phyloP scores from a whole-genome alignment of 1,140 invertebrate species.

The Hydropsyche tenuis region DNA sequence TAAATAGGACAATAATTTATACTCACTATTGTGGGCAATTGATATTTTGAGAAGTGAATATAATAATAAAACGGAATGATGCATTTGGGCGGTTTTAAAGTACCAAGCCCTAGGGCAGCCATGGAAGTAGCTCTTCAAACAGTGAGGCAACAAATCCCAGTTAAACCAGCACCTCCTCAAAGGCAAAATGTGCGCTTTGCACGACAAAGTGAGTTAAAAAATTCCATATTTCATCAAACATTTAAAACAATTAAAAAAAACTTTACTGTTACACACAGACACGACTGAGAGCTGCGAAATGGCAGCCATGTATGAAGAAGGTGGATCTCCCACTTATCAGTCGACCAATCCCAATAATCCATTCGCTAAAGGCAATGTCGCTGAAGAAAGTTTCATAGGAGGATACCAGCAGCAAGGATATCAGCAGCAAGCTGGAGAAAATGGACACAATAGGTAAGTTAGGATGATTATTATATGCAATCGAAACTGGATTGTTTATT shows the following conservation, averaged over 20 bases:
- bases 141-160: constrained; percentile 77
- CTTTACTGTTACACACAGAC: constrained; percentile 56
- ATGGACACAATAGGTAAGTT: constrained; percentile 50
- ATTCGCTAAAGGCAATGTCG: constrained; percentile 53
- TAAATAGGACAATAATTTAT: background rate
- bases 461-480: background rate
- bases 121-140: constrained; percentile 82
- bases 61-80: background rate
- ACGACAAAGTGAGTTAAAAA: constrained; percentile 65
- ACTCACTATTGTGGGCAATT: background rate
- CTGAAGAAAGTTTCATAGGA: constrained; percentile 64
- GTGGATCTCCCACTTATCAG: constrained; percentile 58
- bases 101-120: constrained; percentile 76
- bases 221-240: background rate
- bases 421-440: constrained; percentile 47
- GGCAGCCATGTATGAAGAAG: constrained; percentile 61
- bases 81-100: constrained; percentile 64
- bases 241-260: no score
- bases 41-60: background rate
- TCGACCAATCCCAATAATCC: constrained; percentile 62
- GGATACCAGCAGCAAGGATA: constrained; percentile 59
- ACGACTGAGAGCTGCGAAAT: constrained; percentile 62
- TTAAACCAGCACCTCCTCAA: constrained; percentile 66
- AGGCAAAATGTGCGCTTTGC: constrained; percentile 68
- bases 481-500: background rate